A percentile compares a stretch with the other conserved stretches of the same genome.
Conservation (phyloP, 2,888 invertebrate genomes). For the Phengaris arion region DNA sequence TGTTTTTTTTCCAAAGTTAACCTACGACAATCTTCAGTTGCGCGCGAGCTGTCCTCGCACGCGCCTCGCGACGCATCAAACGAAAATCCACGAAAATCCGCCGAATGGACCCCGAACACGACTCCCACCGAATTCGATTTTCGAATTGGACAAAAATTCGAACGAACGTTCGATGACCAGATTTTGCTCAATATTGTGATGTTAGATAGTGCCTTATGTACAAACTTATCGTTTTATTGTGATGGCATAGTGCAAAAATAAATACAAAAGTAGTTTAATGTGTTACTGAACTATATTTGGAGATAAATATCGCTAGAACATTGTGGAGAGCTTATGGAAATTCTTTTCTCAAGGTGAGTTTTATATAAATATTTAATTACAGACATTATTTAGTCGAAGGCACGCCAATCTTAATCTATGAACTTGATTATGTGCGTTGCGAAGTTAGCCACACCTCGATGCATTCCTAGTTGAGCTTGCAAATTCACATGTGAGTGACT, state of each 20-base stretch:
- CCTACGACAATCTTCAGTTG: slow-evolving; percentile 77
- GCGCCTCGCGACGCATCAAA: slow-evolving; percentile 57
- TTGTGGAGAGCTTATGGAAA: slow-evolving; percentile 58
- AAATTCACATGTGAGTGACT: slow-evolving; percentile 55
- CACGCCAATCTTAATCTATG: slow-evolving; percentile 76
- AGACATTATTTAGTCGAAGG: slow-evolving; percentile 48
- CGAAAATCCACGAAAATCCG: slow-evolving; percentile 58
- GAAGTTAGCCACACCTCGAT: slow-evolving; percentile 60
- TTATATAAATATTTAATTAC: slow-evolving; percentile 41
- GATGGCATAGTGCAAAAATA: slow-evolving; percentile 74
- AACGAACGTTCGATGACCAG: slow-evolving; percentile 64
- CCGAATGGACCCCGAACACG: slow-evolving; percentile 60
- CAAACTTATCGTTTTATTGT: slow-evolving; percentile 61
- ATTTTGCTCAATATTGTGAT: slow-evolving; percentile 76
- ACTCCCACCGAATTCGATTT: slow-evolving; percentile 54
- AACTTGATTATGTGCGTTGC: slow-evolving; percentile 67
- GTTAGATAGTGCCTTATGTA: slow-evolving; percentile 67
- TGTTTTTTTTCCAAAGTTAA: slow-evolving; percentile 71
- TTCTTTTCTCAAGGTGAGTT: slow-evolving; percentile 57
- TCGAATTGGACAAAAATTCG: slow-evolving; percentile 56
- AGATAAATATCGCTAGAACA: slow-evolving; percentile 32
- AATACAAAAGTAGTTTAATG: slow-evolving; percentile 53
- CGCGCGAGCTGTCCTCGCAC: slow-evolving; percentile 71
- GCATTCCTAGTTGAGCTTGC: slow-evolving; percentile 68
- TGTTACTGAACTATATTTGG: slow-evolving; percentile 59